These are phyloP conservation scores for Ephialtes manifestator DNA, from an alignment of 2,888 invertebrate species.

Conservation along the genomic window DNA sequence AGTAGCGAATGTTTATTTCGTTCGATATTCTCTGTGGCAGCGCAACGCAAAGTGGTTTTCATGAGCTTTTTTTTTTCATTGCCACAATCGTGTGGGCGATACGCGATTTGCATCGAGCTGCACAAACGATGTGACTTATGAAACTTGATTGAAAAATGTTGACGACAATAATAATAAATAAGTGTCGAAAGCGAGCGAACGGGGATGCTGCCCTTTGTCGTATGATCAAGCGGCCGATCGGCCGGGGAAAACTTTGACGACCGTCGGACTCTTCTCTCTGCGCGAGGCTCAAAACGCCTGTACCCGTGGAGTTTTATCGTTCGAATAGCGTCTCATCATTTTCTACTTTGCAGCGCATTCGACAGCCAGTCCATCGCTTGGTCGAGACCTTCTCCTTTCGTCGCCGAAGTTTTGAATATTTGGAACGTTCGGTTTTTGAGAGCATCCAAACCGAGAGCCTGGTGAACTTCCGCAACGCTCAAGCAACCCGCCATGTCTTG, in stretches of 20 bases:
- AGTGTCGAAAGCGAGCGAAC: conserved; percentile 57
- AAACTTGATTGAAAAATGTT: conserved; percentile 36
- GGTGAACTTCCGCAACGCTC: conserved; percentile 98
- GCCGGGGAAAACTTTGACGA: conserved; percentile 36
- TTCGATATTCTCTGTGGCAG: conserved; percentile 41
- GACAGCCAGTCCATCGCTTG: conserved; percentile 99
- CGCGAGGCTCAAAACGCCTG: conserved; percentile 64
- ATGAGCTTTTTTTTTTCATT: background rate
- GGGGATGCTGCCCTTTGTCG: conserved; percentile 38
- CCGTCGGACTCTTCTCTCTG: conserved; percentile 27
- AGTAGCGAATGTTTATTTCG: conserved; percentile 57
- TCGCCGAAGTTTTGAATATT: conserved; percentile 99
- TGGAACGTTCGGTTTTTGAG: conserved; percentile 99
- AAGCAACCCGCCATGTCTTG: conserved; percentile 99
- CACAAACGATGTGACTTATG: conserved; percentile 20
- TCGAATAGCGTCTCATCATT: conserved; percentile 87
- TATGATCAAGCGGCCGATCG: conserved; percentile 42
- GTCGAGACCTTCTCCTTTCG: conserved; percentile 98
- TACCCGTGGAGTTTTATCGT: conserved; percentile 39
- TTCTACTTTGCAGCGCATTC: conserved; percentile 95
- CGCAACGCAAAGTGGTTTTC: conserved; percentile 51
- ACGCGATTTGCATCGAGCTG: conserved; percentile 17
- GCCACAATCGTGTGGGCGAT: background rate
- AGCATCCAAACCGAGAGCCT: conserved; percentile 97
- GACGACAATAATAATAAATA: conserved; percentile 66